Base-by-base conservation (phyloP, 2,113 vertebrate genomes). In the Stercorarius parasiticus region DNA sequence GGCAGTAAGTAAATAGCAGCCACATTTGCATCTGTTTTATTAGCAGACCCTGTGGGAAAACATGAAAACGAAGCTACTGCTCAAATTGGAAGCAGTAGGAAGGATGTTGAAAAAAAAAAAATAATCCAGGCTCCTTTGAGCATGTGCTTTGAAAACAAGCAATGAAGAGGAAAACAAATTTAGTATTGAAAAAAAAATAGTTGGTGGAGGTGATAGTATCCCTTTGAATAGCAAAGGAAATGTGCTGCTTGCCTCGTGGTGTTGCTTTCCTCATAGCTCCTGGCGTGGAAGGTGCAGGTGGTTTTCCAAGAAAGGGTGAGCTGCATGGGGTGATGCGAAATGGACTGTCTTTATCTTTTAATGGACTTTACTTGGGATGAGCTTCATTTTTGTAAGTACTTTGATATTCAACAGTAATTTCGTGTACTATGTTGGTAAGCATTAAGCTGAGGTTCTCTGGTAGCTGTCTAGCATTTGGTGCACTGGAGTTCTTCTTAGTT, bases 321-420 rank as follows among this genome's bases (percentile, higher is more conserved):
- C 50, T 34, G 27, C 36, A 38, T 42, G 53, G 36, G 0, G 0
- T 74, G 58, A 74, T 47, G 36, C 78, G 64, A 91, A 91, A 43
- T 45, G 25, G 70, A 80, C 40, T 40, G 27, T n/a, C 32, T 84
- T 78, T 86, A 49, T 55, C 81, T 97, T 90, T 86, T 65, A 90
- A 92, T 59, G 82, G 73, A 84, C 65, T 86, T 94, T 25, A 80
- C 55, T 88, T 86, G 71, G 67, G 81, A 82, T 65, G 30, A 90
- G 84, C 53, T 81, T 90, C 59, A 30, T 76, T 93, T 92, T 85
- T 96, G 66, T 91, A 95, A 96, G 70, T 90, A 82, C 38, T 77
- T 87, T 65, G 45, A n/a, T 77, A 93, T 49, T 86, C 45, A 61
- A 69, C 55, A 70, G 90, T 90, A 38, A 42, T 65, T 93, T 62